Evolutionary conservation across 1,140 invertebrate genomes (phyloP).

Genomic region (Drosophila persimilis): DNA sequence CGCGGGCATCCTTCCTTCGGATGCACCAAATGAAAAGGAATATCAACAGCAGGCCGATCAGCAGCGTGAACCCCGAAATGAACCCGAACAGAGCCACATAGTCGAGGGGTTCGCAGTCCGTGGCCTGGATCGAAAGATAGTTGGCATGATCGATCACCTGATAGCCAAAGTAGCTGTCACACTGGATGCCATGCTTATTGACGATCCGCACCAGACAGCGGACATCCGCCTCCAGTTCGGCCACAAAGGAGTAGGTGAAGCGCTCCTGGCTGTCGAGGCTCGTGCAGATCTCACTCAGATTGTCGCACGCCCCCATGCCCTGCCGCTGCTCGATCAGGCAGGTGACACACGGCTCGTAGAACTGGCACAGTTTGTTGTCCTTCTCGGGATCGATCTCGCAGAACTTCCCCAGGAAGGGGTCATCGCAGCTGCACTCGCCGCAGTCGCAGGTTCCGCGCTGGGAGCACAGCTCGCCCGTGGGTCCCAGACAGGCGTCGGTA

Average conservation of each 20-base stretch:
- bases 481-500: slow-evolving; percentile 58
- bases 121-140: slow-evolving; percentile 81
- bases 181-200: slow-evolving; percentile 83
- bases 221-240: slow-evolving; percentile 49
- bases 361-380: slow-evolving; percentile 77
- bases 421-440: slow-evolving; percentile 89
- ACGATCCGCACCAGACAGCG: slow-evolving; percentile 82
- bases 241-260: slow-evolving; percentile 59
- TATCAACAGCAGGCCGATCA: slow-evolving; percentile 83
- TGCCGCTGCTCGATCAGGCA: slow-evolving; percentile 69
- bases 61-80: slow-evolving; percentile 83
- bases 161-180: slow-evolving; percentile 84
- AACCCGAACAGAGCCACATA: slow-evolving; percentile 63
- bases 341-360: slow-evolving; percentile 76
- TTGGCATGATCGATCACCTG: slow-evolving; percentile 72
- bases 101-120: slow-evolving; percentile 78
- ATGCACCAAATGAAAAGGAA: slow-evolving; percentile 82
- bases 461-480: slow-evolving; percentile 86
- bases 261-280: slow-evolving; percentile 45
- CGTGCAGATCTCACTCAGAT: slow-evolving; percentile 61
- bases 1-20: slow-evolving; percentile 83
- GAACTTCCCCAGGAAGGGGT: slow-evolving; percentile 62
- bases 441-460: slow-evolving; percentile 87
- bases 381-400: slow-evolving; percentile 70
- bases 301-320: slow-evolving; percentile 51